phyloP scores from a whole-genome alignment of 2,888 invertebrate genomes.

The Agonopterix alstromeriana region DNA sequence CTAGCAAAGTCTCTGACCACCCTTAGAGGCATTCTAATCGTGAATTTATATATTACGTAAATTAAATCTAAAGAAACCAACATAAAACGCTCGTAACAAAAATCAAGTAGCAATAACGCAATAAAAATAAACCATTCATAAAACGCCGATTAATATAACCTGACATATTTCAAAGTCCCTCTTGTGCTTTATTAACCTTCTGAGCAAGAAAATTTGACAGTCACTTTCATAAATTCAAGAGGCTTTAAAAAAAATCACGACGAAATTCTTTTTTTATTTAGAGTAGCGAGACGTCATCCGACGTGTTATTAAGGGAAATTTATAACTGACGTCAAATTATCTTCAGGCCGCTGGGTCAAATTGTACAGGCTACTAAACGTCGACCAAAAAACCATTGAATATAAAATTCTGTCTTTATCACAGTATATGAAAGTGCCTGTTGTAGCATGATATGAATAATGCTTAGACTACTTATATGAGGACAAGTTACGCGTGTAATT shows the following conservation, averaged over 20 bases:
- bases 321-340: conserved; percentile 40
- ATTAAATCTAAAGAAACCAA: no score
- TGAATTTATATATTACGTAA: no score
- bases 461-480: no score
- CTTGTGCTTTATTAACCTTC: conserved; percentile 43
- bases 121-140: conserved; percentile 1
- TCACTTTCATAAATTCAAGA: conserved; percentile 49
- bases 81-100: background rate
- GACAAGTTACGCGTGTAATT: no score
- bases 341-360: background rate
- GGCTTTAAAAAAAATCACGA: conserved; percentile 28
- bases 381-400: no score
- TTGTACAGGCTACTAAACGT: background rate
- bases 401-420: no score
- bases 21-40: no score
- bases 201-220: conserved; percentile 51
- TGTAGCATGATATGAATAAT: no score
- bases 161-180: conserved; percentile 35
- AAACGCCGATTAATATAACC: conserved; percentile 25
- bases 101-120: background rate
- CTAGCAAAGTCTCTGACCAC: no score
- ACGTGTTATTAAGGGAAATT: conserved; percentile 47
- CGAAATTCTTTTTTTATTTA: conserved; percentile 7
- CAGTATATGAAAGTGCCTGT: no score
- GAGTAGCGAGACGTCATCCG: conserved; percentile 6